Conservation (phyloP, 2,888 invertebrate species). For the Pharmacophagus antenor region DNA sequence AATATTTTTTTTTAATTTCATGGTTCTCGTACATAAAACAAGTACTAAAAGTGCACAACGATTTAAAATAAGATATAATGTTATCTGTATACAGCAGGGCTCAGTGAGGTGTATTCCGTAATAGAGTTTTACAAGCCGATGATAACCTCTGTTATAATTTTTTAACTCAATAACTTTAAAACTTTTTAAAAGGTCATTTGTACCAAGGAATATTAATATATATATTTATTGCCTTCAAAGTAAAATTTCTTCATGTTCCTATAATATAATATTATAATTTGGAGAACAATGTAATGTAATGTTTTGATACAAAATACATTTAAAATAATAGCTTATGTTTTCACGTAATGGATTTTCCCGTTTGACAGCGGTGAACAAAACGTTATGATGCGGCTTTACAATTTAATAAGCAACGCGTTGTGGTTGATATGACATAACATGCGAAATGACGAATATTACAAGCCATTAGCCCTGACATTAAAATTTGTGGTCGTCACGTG, state of each 20-base stretch:
- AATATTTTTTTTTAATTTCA: constrained; percentile 7
- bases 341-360: constrained; percentile 16
- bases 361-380: constrained; percentile 16
- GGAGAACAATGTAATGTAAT: not conserved
- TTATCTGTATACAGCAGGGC: too few species aligned
- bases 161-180: too few species aligned
- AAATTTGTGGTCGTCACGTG: constrained; percentile 7
- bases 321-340: not conserved
- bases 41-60: not conserved
- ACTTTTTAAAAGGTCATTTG: too few species aligned
- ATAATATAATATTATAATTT: too few species aligned
- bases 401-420: constrained; percentile 17
- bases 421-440: constrained; percentile 9
- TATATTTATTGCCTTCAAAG: too few species aligned
- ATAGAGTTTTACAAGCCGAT: too few species aligned
- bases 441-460: constrained; percentile 15
- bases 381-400: constrained; percentile 13
- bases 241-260: too few species aligned
- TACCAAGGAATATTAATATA: too few species aligned
- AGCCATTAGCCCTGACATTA: constrained; percentile 16
- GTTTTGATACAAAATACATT: not conserved
- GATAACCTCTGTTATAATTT: too few species aligned
- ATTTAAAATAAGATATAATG: not conserved
- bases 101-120: too few species aligned
- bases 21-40: not conserved